Conservation (phyloP, 2,888 invertebrate species). For the Celastrina argiolus region DNA sequence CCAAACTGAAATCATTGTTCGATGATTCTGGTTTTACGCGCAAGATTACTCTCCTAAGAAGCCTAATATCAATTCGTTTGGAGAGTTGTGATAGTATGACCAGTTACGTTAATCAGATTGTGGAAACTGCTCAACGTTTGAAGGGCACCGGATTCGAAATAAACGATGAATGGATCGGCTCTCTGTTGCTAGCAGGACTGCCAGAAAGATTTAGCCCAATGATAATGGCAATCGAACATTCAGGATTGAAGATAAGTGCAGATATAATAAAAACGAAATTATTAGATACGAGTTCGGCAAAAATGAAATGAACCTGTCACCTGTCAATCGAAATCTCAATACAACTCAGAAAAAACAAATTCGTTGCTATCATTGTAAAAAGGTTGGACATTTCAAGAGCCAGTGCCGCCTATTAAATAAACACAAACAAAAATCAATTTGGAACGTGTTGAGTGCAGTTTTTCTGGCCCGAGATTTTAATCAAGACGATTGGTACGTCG, state of each 20-base stretch:
- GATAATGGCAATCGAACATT: too few species aligned
- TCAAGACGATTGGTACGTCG: constrained; percentile 34
- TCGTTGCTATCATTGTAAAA: constrained; percentile 33
- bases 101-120: constrained; percentile 31
- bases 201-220: constrained; percentile 30
- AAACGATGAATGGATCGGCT: constrained; percentile 34
- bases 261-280: constrained; percentile 35
- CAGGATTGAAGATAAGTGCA: constrained; percentile 29
- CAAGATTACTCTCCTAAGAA: constrained; percentile 31
- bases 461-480: constrained; percentile 24
- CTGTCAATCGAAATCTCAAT: constrained; percentile 28
- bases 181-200: constrained; percentile 32
- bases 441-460: constrained; percentile 6
- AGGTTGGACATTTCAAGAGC: constrained; percentile 31
- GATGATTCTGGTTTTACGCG: constrained; percentile 33
- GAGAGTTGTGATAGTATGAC: constrained; percentile 34
- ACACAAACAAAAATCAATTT: neutral
- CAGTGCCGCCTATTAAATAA: constrained; percentile 27
- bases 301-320: neutral
- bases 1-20: constrained; percentile 32
- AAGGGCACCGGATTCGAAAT: constrained; percentile 35
- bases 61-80: constrained; percentile 32
- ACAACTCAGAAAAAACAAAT: constrained; percentile 16
- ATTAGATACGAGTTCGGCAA: constrained; percentile 27
- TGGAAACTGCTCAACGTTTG: constrained; percentile 33